Percentiles rank a stretch among this genome's conserved stretches.
These are phyloP conservation scores for Mellilla xanthometata DNA, from an alignment of 2,888 invertebrate genomes.

Conservation along the genomic window DNA sequence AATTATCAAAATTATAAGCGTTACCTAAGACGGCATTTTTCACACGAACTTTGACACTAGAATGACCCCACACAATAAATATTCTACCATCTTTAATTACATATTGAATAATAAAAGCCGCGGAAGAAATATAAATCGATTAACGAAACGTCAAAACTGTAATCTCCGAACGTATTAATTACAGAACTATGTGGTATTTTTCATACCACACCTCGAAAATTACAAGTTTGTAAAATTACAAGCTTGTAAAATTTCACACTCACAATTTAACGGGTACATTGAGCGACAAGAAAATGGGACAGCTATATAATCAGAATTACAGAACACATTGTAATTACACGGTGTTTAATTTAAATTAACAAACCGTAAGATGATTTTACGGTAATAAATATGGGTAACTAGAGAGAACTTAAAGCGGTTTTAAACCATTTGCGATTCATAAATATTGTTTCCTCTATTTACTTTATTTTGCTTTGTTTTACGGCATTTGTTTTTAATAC, in stretches of 20 bases:
- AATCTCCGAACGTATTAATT: conserved; percentile 27
- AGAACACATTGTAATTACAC: conserved; percentile 57
- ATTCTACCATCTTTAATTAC: conserved; percentile 17
- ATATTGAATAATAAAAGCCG: conserved; percentile 17
- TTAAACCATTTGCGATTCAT: not conserved
- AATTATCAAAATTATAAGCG: not conserved
- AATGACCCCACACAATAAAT: conserved; percentile 14
- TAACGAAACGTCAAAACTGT: conserved; percentile 31
- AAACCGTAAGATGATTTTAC: conserved; percentile 62
- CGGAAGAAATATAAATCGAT: conserved; percentile 25
- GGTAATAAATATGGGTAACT: conserved; percentile 55
- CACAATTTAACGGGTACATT: conserved; percentile 54
- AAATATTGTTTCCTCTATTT: not conserved
- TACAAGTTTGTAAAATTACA: conserved; percentile 36
- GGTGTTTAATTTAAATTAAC: conserved; percentile 68
- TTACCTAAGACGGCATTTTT: conserved; percentile 7
- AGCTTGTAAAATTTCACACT: conserved; percentile 44
- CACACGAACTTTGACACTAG: conserved; percentile 20
- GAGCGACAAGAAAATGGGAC: conserved; percentile 60
- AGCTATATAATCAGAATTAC: conserved; percentile 40
- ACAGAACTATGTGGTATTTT: conserved; percentile 28
- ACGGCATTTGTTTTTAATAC: too few relatives aligned
- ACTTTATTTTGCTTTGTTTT: not conserved
- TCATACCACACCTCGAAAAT: conserved; percentile 36
- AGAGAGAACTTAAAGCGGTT: conserved; percentile 32